Evolutionary conservation across 2,113 vertebrate species (phyloP).

Genomic region (Marcusenius ussheri): DNA sequence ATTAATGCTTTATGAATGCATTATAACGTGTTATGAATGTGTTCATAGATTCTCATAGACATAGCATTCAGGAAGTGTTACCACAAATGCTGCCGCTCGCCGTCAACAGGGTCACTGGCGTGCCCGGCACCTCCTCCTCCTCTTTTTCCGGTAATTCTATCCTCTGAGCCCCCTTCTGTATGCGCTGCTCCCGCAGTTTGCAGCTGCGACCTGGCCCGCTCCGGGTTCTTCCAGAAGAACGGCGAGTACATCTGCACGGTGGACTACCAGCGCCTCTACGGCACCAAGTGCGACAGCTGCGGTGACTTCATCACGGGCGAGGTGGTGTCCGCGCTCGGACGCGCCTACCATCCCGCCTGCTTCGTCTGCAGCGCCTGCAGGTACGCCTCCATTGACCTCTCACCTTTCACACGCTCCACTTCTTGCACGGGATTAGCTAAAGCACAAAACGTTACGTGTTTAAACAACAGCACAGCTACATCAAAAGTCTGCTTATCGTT

Average conservation of each 20-base stretch:
- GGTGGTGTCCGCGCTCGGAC: constrained; percentile 87
- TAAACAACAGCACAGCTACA: background rate
- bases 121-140: background rate
- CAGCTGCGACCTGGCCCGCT: constrained; percentile 84
- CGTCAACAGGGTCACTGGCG: background rate
- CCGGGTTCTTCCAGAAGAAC: constrained; percentile 87
- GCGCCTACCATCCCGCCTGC: constrained; percentile 90
- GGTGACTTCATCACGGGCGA: constrained; percentile 90
- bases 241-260: constrained; percentile 88
- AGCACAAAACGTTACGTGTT: background rate
- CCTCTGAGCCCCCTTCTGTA: background rate
- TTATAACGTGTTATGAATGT: background rate
- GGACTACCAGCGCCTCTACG: constrained; percentile 91
- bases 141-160: background rate
- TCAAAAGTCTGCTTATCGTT: background rate
- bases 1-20: background rate
- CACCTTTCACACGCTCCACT: background rate
- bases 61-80: background rate
- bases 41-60: background rate
- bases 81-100: background rate
- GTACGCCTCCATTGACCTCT: constrained; percentile 49
- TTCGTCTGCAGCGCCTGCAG: constrained; percentile 92
- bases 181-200: constrained; percentile 64
- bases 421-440: background rate
- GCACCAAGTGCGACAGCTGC: constrained; percentile 83